phyloP scores from a whole-genome alignment of 2,888 invertebrate species.

The Eucera pruinosa region DNA sequence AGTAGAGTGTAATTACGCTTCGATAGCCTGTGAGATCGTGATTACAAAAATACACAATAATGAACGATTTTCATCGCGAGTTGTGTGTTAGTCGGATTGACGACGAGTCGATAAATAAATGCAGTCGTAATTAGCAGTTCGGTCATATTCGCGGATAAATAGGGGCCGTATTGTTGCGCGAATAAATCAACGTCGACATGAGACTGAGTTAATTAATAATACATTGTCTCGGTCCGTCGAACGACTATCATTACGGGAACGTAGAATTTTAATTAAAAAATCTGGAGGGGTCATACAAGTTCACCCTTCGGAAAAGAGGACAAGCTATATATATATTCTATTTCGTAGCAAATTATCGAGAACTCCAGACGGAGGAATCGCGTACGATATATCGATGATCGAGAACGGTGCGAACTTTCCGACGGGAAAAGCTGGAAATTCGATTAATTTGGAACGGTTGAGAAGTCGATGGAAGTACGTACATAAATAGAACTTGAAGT shows the following conservation, averaged over 20 bases:
- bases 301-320: background rate
- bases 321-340: background rate
- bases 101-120: constrained; percentile 57
- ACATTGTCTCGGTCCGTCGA: constrained; percentile 24
- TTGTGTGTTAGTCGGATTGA: constrained; percentile 28
- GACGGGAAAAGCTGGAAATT: background rate
- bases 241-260: constrained; percentile 9
- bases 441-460: constrained; percentile 24
- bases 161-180: constrained; percentile 33
- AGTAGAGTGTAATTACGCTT: background rate
- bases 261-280: constrained; percentile 24
- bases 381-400: background rate
- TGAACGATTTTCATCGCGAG: constrained; percentile 11
- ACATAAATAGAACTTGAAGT: constrained; percentile 4
- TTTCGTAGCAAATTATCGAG: background rate
- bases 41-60: background rate
- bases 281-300: background rate
- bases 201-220: constrained; percentile 48
- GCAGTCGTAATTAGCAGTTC: constrained; percentile 53
- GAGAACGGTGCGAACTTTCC: background rate
- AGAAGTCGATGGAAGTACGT: background rate
- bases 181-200: constrained; percentile 45
- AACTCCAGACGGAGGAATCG: background rate
- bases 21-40: background rate
- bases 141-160: constrained; percentile 40